A percentile compares a stretch with the other conserved stretches of the same genome.
phyloP scores from a whole-genome alignment of 2,888 invertebrate species.

The Hydropsyche betteni region DNA sequence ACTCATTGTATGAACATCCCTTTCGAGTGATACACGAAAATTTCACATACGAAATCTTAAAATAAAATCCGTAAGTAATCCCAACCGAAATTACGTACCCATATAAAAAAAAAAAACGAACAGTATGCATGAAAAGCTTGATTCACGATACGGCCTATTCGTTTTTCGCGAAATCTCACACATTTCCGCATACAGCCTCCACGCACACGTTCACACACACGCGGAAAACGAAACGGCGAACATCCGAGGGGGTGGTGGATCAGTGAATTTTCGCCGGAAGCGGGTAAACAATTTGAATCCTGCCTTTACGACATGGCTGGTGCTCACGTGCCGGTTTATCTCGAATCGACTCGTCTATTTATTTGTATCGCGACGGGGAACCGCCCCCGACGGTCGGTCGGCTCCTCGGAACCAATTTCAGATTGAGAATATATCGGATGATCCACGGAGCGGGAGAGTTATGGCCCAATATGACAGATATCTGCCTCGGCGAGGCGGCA shows the following conservation, averaged over 20 bases:
- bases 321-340: conserved; percentile 50
- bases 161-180: neutral
- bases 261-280: conserved; percentile 42
- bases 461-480: conserved; percentile 50
- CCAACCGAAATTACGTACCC: no score
- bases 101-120: no score
- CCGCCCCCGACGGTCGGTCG: conserved; percentile 13
- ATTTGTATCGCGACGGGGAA: conserved; percentile 49
- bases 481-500: conserved; percentile 30
- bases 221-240: conserved; percentile 22
- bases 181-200: neutral
- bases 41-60: no score
- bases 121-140: neutral
- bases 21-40: no score
- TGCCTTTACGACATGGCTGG: conserved; percentile 34
- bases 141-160: conserved; percentile 13
- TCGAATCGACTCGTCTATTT: conserved; percentile 50
- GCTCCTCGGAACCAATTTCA: conserved; percentile 47
- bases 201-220: conserved; percentile 8
- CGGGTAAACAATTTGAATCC: conserved; percentile 41
- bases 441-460: conserved; percentile 48
- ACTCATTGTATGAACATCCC: no score
- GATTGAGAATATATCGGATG: conserved; percentile 50
- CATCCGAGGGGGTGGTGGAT: conserved; percentile 22
- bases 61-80: no score